Evolutionary conservation across 2,113 vertebrate species (phyloP), one percentile per base, ranked within the genome.

Genomic region (Heptranchias perlo): DNA sequence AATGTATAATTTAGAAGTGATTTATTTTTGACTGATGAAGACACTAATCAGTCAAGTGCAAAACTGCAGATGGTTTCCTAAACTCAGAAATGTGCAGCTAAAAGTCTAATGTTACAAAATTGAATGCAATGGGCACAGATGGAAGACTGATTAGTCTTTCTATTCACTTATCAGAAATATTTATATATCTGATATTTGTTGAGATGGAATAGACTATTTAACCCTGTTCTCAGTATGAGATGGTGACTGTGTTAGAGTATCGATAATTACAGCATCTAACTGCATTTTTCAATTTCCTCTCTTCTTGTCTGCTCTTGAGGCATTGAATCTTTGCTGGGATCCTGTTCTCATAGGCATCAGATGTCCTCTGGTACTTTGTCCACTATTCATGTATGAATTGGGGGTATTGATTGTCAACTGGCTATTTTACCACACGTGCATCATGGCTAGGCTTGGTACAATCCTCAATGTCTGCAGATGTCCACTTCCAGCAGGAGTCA

Each of bases 111-210:
- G 92, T 94, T 94, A 65, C 92, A 65, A 16, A 23, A 64, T 94
- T 94, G 92, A 94, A 44, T 47, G 21, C 61, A 65, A n/a, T 65
- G 61, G n/a, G 92, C n/a, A 93, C 58, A 93, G 91, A 93, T 93
- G 91, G 91, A 93, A 62, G 91, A 64, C 5, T 7, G 58, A 93
- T 93, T 93, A 93, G 91, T 62, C 91, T 93, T 93, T 62, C 0
- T 62, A 49, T 62, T 93, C 91, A 64, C 35, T 93, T 93, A 91
- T 61, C 49, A 91, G 58, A 62, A n/a, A 3, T 58, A 92, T 58
- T 92, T 62, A 35, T 31, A 62, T 44, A 62, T 64, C 91, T 93
- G 16, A 62, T n/a, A 62, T 61, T 64, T 62, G 31, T 62, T 4
- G 91, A n/a, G 54, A 93, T 39, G 54, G 91, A 93, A 93, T 93